phyloP scores from a whole-genome alignment of 2,113 vertebrate genomes.

The Aramus guarauna region DNA sequence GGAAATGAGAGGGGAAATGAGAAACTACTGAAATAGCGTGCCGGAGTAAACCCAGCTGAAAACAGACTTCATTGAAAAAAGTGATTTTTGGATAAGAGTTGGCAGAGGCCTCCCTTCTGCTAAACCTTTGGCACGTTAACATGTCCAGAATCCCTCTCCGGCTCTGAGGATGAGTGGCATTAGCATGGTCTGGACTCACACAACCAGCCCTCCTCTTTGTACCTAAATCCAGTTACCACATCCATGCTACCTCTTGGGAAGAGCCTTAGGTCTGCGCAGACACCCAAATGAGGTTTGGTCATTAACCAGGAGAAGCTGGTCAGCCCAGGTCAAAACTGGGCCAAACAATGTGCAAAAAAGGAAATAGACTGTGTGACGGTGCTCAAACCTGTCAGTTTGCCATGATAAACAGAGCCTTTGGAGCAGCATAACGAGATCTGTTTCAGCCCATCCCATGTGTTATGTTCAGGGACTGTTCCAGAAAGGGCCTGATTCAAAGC shows the following conservation, averaged over 20 bases:
- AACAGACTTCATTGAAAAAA: not conserved
- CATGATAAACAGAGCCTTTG: not conserved
- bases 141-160: not conserved
- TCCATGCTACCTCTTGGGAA: not conserved
- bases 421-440: not conserved
- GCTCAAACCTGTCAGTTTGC: not conserved
- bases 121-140: not conserved
- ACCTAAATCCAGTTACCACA: not conserved
- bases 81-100: not conserved
- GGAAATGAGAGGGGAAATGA: not conserved
- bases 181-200: not conserved
- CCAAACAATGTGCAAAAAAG: not conserved
- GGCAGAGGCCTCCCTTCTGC: not conserved
- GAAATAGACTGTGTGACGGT: not conserved
- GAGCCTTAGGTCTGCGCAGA: not conserved
- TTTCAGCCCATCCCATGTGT: not conserved
- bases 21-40: not conserved
- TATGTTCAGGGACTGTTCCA: not conserved
- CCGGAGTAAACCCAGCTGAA: not conserved
- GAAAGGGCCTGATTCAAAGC: conserved; percentile 11
- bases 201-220: not conserved
- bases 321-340: not conserved
- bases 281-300: not conserved
- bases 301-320: not conserved
- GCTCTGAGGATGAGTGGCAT: not conserved